phyloP scores from a whole-genome alignment of 2,888 invertebrate species.

The Liodrosophila aerea region DNA sequence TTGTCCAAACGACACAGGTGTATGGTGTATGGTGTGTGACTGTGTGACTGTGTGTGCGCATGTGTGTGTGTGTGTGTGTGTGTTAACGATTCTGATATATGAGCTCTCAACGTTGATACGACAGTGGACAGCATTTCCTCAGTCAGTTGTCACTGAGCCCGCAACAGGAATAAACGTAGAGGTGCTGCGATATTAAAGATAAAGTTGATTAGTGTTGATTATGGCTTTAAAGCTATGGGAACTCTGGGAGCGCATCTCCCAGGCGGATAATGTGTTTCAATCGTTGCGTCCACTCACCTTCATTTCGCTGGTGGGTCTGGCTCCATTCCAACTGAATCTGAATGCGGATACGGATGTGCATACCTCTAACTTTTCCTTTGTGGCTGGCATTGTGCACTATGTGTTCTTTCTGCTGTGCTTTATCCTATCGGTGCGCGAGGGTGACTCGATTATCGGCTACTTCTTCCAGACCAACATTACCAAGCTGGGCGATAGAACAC shows the following conservation, averaged over 20 bases:
- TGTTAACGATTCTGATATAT: slow-evolving; percentile 53
- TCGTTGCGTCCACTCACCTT: slow-evolving; percentile 78
- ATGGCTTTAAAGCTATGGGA: slow-evolving; percentile 76
- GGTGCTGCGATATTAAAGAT: not conserved
- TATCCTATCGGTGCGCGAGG: slow-evolving; percentile 66
- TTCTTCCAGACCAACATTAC: slow-evolving; percentile 81
- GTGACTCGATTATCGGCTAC: slow-evolving; percentile 81
- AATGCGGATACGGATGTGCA: slow-evolving; percentile 76
- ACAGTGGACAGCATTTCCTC: slow-evolving; percentile 29
- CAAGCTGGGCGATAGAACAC: slow-evolving; percentile 77
- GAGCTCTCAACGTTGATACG: slow-evolving; percentile 22
- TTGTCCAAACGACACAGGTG: slow-evolving; percentile 47
- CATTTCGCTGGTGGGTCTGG: slow-evolving; percentile 79
- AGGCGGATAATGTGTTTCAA: slow-evolving; percentile 80
- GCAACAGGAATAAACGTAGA: slow-evolving; percentile 47
- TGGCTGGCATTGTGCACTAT: slow-evolving; percentile 76
- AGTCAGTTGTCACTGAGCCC: slow-evolving; percentile 47
- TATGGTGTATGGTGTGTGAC: slow-evolving; percentile 17
- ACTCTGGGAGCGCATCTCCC: slow-evolving; percentile 73
- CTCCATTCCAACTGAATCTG: slow-evolving; percentile 78
- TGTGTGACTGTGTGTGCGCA: slow-evolving; percentile 8
- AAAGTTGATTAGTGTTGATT: not conserved
- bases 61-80: slow-evolving; percentile 1
- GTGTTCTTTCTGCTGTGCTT: slow-evolving; percentile 77
- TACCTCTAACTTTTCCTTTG: slow-evolving; percentile 72